Base-by-base conservation (phyloP, 2,113 vertebrate genomes). In the Callospermophilus lateralis region DNA sequence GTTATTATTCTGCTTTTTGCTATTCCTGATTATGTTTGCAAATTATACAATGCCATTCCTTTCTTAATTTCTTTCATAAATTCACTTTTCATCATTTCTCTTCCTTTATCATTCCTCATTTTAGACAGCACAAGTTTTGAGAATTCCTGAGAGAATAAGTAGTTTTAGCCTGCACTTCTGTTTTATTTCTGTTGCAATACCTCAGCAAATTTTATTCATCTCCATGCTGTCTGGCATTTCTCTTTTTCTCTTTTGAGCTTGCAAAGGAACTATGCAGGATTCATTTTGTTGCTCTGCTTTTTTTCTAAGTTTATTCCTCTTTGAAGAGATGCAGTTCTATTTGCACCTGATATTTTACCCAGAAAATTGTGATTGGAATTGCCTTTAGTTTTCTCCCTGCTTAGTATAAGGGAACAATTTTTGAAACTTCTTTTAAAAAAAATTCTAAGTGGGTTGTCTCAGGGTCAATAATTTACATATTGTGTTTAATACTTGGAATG, bases 141-240 rank as follows among this genome's bases (percentile, higher is more conserved):
- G 76, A 89, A 88, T 63, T 93, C 20, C 81, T 85, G 51, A 95
- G 65, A 87, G 58, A 89, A 63, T 63, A 22, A 92, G 2, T 78
- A 73, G 53, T 85, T 87, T 83, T 77, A 78, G 53, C 9, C 48
- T 87, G 39, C 12, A 68, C 73, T 86, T 89, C 93, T 32, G 89
- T 92, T 97, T 93, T n/a, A 77, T 78, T 83, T 78, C 70, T 86
- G 39, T 93, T 93, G 68, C 77, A 94, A 72, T 65, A 37, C n/a
- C 87, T 77, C 34, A 80, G 90, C 20, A 90, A 6, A 79, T 86
- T 42, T 85, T 83, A 76, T 93, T 89, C 93, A 65, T 86, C 42
- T 95, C 37, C 45, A 16, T 68, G 72, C n/a, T 65, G 39, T 78
- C 13, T 96, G 84, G 87, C 80, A 90, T 95, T 96, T 17, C 30